These are phyloP conservation scores for Garra rufa DNA, from an alignment of 2,113 vertebrate genomes.

Conservation along the genomic window DNA sequence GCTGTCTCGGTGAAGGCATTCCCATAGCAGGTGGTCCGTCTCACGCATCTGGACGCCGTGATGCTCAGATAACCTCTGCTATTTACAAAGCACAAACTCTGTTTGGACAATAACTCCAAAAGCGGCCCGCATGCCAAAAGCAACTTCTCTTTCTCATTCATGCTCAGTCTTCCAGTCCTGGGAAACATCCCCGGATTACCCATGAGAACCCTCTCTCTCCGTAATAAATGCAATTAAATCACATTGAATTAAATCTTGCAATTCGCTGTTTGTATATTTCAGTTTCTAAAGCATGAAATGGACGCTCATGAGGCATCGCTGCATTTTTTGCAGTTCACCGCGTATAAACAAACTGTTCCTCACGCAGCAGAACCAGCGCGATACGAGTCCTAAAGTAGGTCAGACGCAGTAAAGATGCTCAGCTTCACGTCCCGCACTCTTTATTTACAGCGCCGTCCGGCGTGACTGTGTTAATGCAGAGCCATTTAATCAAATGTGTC, in stretches of 20 bases:
- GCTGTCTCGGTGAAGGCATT: constrained; percentile 63
- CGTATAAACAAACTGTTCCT: constrained; percentile 73
- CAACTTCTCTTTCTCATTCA: constrained; percentile 64
- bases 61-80: constrained; percentile 79
- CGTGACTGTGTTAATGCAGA: not conserved
- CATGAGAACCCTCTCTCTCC: constrained; percentile 60
- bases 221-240: not conserved
- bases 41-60: constrained; percentile 77
- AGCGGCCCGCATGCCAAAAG: constrained; percentile 70
- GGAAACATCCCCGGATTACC: constrained; percentile 67
- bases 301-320: constrained; percentile 56
- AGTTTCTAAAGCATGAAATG: constrained; percentile 64
- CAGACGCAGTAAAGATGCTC: not conserved
- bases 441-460: not conserved
- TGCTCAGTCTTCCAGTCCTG: constrained; percentile 68
- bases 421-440: not conserved
- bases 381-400: not conserved
- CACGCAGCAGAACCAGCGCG: constrained; percentile 54
- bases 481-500: not conserved
- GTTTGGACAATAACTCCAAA: constrained; percentile 79
- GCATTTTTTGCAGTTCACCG: constrained; percentile 53
- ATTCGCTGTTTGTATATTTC: constrained; percentile 63
- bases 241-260: constrained; percentile 32
- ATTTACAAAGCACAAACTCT: constrained; percentile 79
- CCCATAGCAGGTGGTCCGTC: constrained; percentile 79